Evolutionary conservation across 2,888 invertebrate genomes (phyloP).

Genomic region (Diachrysia chrysitis): DNA sequence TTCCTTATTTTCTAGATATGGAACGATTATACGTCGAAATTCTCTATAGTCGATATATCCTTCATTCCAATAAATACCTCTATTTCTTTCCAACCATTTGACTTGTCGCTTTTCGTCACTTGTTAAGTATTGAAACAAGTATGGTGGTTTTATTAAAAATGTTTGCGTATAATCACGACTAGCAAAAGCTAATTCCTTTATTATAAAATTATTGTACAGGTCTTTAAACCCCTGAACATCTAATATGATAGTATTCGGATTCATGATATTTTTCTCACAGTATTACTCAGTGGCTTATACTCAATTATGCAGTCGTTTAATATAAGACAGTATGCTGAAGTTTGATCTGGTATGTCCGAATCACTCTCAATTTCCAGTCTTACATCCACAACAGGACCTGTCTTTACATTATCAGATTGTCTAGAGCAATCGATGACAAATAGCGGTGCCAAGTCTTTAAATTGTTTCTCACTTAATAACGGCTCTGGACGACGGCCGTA

Average conservation of each 20-base stretch:
- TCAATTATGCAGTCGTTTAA: constrained; percentile 14
- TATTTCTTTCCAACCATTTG: constrained; percentile 12
- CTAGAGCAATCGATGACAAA: constrained; percentile 19
- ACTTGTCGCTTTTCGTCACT: constrained; percentile 1
- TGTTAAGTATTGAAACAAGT: background rate
- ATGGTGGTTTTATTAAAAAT: constrained; percentile 11
- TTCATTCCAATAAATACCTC: constrained; percentile 15
- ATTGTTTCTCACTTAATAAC: constrained; percentile 14
- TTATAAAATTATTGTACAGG: background rate
- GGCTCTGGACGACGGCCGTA: constrained; percentile 7
- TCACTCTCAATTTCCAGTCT: constrained; percentile 13
- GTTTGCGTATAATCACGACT: background rate
- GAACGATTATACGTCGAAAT: background rate
- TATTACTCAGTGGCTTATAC: constrained; percentile 7
- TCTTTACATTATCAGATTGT: constrained; percentile 15
- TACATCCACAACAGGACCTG: constrained; percentile 13
- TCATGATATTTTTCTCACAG: constrained; percentile 19
- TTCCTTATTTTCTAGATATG: constrained; percentile 4
- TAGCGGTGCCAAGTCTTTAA: constrained; percentile 13
- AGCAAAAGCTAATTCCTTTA: constrained; percentile 14
- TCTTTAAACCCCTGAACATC: constrained; percentile 19
- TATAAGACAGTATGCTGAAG: constrained; percentile 17
- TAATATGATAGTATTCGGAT: constrained; percentile 1
- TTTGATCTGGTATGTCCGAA: constrained; percentile 11
- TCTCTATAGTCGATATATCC: constrained; percentile 11